Base-by-base conservation (phyloP, 2,888 invertebrate genomes). In the Drosophila ezoana region DNA sequence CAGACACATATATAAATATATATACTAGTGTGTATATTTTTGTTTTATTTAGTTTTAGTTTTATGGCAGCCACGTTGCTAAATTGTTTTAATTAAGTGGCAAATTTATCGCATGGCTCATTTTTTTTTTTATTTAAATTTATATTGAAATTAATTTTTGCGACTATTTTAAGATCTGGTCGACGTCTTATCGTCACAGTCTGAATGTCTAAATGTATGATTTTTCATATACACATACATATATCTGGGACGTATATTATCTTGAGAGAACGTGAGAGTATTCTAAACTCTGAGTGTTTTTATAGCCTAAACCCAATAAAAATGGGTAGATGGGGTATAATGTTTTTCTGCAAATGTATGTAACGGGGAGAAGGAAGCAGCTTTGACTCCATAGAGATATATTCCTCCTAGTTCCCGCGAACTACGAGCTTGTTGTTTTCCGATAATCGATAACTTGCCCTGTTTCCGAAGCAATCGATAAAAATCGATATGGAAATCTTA, bases 71-170 rank as follows among this genome's bases (percentile, higher is more conserved):
- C 52, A 41, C 33, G n/a, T 37, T 41, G 37, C 58, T 52, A 32
- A 69, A 63, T 67, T 58, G 44, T 63, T 64, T 80, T 70, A 87
- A 89, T 89, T 87, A 87, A 70, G 69, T 68, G 69, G 20, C 35
- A 58, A 75, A 73, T 81, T 83, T 84, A 84, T 83, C 41, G 63
- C 60, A 48, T 35, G 14, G 43, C 40, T 35, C 20, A n/a, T 20
- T 35, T 20, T 56, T 54, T 56, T 54, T 63, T 74, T 33, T 60
- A 61, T 61, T 63, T 62, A 32, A 57, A 54, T 64, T 61, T 59
- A 44, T 49, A 43, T 32, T 41, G 33, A 40, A 51, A 59, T 53
- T 79, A 10, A 56, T 45, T 49, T 52, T 37, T 16, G 40, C 20
- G 35, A 58, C 43, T 56, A 59, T 67, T 75, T 61, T 54, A 13